Conservation (phyloP, 2,888 invertebrate species). For the Perizoma affinitatum region DNA sequence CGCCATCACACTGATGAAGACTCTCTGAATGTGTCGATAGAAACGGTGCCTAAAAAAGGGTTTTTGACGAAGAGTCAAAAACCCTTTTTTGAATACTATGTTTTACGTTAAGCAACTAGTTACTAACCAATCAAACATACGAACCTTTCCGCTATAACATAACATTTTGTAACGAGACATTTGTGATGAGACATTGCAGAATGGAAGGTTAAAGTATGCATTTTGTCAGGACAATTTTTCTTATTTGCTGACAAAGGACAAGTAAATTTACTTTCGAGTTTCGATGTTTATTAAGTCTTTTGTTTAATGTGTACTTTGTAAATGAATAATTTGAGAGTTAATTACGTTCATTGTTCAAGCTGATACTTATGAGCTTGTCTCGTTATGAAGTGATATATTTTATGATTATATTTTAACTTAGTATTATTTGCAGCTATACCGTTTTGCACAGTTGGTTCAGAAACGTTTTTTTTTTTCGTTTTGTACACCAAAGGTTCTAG, state of each 20-base stretch:
- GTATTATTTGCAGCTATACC: no score
- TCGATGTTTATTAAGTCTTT: constrained; percentile 63
- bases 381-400: no score
- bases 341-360: constrained; percentile 56
- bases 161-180: constrained; percentile 37
- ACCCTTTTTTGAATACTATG: no score
- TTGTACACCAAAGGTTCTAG: no score
- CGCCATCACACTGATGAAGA: no score
- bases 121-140: not conserved
- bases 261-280: constrained; percentile 64
- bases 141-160: constrained; percentile 1
- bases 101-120: no score
- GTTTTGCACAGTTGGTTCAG: no score
- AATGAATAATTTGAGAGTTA: constrained; percentile 71
- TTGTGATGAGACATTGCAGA: constrained; percentile 70
- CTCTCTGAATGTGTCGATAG: no score
- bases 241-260: constrained; percentile 67
- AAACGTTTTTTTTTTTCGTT: no score
- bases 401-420: no score
- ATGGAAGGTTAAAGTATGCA: constrained; percentile 53
- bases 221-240: constrained; percentile 43
- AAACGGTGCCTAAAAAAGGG: no score
- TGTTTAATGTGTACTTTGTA: constrained; percentile 58
- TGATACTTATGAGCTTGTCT: constrained; percentile 7
- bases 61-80: no score